Conservation (phyloP, 2,113 vertebrate species). For the Cyphomyrus discorhynchus region DNA sequence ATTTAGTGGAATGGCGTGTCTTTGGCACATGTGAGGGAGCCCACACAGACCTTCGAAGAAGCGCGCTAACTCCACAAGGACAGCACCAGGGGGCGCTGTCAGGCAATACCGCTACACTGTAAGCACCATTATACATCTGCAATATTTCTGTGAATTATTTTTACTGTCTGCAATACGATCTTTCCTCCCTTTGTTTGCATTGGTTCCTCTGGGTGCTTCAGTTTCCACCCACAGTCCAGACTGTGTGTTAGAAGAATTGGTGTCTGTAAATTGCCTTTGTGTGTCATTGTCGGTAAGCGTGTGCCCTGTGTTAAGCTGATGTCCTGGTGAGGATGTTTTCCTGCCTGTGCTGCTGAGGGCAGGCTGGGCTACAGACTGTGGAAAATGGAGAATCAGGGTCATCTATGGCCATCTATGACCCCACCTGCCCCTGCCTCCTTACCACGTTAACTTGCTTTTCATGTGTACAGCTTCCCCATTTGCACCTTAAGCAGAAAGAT, state of each 20-base stretch:
- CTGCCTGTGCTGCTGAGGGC: not conserved
- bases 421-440: not conserved
- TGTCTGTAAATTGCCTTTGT: not conserved
- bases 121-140: not conserved
- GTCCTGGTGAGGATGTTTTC: not conserved
- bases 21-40: not conserved
- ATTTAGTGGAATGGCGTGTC: not conserved
- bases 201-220: not conserved
- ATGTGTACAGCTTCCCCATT: not conserved
- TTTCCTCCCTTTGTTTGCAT: not conserved
- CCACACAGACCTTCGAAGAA: not conserved
- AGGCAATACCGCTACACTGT: not conserved
- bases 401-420: not conserved
- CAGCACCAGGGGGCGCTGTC: not conserved
- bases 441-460: not conserved
- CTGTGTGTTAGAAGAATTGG: not conserved
- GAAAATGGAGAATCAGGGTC: not conserved
- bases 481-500: not conserved
- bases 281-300: not conserved
- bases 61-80: not conserved
- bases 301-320: not conserved
- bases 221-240: not conserved
- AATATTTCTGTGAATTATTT: not conserved
- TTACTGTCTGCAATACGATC: not conserved
- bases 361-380: not conserved